These are phyloP conservation scores for Clarias pachynema DNA, from an alignment of 2,797 vertebrate species.

Conservation along the genomic window DNA sequence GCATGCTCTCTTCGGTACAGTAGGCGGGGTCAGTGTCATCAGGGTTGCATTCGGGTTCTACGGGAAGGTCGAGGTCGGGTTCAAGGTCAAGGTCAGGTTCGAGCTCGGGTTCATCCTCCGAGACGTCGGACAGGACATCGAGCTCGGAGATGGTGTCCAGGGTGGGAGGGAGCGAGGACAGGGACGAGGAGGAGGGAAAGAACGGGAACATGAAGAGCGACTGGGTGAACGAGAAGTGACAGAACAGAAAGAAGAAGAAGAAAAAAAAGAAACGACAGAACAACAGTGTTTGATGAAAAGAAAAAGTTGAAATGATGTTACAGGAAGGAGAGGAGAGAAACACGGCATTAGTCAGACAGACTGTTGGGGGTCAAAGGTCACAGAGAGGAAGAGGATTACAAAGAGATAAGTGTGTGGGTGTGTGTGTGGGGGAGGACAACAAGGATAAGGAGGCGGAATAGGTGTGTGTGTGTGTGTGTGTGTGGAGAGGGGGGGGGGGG, in stretches of 20 bases:
- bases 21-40: conserved; percentile 13
- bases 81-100: conserved; percentile 35
- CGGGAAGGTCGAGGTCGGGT: background rate
- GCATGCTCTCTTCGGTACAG: conserved; percentile 65
- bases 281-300: conserved; percentile 1
- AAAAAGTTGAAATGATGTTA: background rate
- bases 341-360: conserved; percentile 22
- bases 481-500: background rate
- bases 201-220: conserved; percentile 79
- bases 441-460: background rate
- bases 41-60: background rate
- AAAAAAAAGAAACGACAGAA: background rate
- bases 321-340: conserved; percentile 26
- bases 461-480: background rate
- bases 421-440: background rate
- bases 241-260: conserved; percentile 33
- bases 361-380: background rate
- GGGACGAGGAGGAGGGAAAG: conserved; percentile 77
- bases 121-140: conserved; percentile 88
- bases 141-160: conserved; percentile 85
- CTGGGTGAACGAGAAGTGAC: conserved; percentile 64
- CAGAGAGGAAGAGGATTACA: background rate
- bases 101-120: conserved; percentile 79
- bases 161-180: conserved; percentile 76
- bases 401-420: too few species aligned